These are phyloP conservation scores for Rhabdomys dilectus DNA, from an alignment of 2,113 vertebrate species.

Conservation along the genomic window DNA sequence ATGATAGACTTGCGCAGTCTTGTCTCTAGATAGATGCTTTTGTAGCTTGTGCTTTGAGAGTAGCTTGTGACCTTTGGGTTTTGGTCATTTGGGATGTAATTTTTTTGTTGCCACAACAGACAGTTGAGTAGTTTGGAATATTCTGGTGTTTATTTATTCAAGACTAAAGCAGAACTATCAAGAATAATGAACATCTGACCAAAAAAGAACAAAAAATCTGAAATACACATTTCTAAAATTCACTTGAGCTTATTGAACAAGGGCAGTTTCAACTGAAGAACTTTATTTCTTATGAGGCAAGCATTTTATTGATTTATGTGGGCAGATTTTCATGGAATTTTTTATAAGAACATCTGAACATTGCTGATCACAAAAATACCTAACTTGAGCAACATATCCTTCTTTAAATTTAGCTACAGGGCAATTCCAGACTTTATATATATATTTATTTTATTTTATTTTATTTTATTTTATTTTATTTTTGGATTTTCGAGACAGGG, in stretches of 20 bases:
- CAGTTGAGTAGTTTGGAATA: constrained; percentile 69
- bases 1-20: constrained; percentile 76
- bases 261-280: constrained; percentile 26
- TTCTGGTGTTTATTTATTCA: constrained; percentile 76
- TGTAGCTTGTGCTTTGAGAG: constrained; percentile 73
- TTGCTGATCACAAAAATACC: constrained; percentile 44
- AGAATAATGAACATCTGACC: constrained; percentile 42
- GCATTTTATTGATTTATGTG: constrained; percentile 22
- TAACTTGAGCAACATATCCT: constrained; percentile 2
- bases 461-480: too few species aligned
- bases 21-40: constrained; percentile 78
- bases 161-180: constrained; percentile 63
- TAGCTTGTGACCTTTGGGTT: constrained; percentile 78
- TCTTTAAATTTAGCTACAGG: constrained; percentile 32
- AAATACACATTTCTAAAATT: constrained; percentile 53
- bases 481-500: too few species aligned
- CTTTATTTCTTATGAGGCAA: not conserved
- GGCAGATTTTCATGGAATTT: not conserved
- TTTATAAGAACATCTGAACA: constrained; percentile 26
- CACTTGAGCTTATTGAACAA: not conserved
- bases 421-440: not conserved
- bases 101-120: constrained; percentile 59
- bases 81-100: constrained; percentile 53
- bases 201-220: not conserved
- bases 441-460: too few species aligned